A percentile compares a stretch with the other conserved stretches of the same genome.
These are phyloP conservation scores for Synergus gifuensis DNA, from an alignment of 2,888 invertebrate genomes.

Conservation along the genomic window DNA sequence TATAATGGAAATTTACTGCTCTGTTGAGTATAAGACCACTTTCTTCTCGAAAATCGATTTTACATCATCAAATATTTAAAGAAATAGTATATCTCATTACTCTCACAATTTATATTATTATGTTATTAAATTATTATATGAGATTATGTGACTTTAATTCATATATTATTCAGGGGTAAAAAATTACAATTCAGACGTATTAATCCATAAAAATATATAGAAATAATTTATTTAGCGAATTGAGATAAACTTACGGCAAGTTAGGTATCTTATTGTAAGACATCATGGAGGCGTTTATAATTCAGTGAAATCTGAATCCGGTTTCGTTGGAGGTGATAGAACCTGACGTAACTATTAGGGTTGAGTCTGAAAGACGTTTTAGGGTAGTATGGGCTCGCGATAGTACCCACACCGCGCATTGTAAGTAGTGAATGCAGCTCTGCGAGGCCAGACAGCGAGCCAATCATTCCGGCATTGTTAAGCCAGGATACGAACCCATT, in stretches of 20 bases:
- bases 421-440: conserved; percentile 68
- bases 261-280: neutral
- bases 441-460: conserved; percentile 66
- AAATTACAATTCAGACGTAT: no score
- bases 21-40: neutral
- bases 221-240: neutral
- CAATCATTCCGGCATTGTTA: conserved; percentile 74
- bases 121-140: no score
- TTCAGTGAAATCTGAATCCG: conserved; percentile 11
- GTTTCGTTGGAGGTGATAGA: conserved; percentile 35
- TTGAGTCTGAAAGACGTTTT: conserved; percentile 58
- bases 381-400: conserved; percentile 61
- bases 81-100: neutral
- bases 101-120: no score
- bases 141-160: no score
- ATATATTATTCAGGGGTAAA: no score
- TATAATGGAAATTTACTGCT: neutral
- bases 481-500: conserved; percentile 47
- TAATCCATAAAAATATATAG: neutral
- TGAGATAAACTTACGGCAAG: neutral
- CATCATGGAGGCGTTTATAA: conserved; percentile 18
- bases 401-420: conserved; percentile 66
- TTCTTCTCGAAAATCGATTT: neutral
- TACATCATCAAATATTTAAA: neutral
- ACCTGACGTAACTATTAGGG: conserved; percentile 62